Percentiles rank a stretch among this genome's conserved stretches.
These are phyloP conservation scores for Lacerta viridis DNA, from an alignment of 2,797 vertebrate genomes.

Conservation along the genomic window DNA sequence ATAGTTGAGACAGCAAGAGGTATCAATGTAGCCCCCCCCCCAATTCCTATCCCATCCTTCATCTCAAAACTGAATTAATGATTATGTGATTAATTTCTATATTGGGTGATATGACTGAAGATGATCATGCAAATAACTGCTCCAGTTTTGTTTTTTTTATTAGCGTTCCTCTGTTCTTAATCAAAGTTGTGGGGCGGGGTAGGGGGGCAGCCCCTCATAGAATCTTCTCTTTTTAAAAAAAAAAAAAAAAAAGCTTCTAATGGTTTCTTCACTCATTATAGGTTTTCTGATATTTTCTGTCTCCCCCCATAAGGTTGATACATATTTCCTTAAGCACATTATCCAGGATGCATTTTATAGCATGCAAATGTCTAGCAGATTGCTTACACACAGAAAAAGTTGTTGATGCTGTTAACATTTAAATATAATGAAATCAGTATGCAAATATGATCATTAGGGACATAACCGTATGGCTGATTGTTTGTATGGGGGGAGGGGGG, in stretches of 20 bases:
- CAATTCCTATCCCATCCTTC: not conserved
- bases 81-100: not conserved
- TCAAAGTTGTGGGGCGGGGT: not conserved
- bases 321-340: not conserved
- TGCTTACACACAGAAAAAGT: slow-evolving; percentile 8
- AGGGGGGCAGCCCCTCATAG: not conserved
- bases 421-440: slow-evolving; percentile 40
- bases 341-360: slow-evolving; percentile 26
- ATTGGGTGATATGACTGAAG: not conserved
- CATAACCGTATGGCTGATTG: slow-evolving; percentile 16
- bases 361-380: slow-evolving; percentile 15
- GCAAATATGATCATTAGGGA: slow-evolving; percentile 36
- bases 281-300: not conserved
- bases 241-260: not conserved
- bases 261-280: slow-evolving; percentile 16
- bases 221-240: not conserved
- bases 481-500: not conserved
- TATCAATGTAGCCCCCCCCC: not conserved
- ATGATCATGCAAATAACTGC: not conserved
- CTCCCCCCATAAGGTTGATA: not conserved
- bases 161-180: not conserved
- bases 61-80: not conserved
- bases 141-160: not conserved
- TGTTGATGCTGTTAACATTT: slow-evolving; percentile 36
- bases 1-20: not conserved